Conservation (phyloP, 2,113 vertebrate genomes). For the Embiotoca jacksoni region DNA sequence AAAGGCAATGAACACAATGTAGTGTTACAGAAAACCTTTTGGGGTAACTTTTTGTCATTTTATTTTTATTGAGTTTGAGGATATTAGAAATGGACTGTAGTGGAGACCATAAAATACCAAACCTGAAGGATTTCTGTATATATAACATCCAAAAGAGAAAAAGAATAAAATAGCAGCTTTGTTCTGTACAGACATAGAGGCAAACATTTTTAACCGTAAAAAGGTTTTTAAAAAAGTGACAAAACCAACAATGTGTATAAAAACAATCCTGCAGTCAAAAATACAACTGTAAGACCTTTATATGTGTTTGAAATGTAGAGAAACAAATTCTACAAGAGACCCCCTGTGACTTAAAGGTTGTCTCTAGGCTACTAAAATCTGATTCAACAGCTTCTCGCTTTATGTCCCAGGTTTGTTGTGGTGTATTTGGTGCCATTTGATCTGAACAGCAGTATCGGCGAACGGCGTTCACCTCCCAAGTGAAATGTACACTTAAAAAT, state of each 20-base stretch:
- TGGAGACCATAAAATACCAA: conserved; percentile 87
- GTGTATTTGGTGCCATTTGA: conserved; percentile 53
- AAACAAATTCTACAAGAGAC: conserved; percentile 84
- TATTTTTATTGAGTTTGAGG: conserved; percentile 86
- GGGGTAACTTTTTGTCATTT: conserved; percentile 72
- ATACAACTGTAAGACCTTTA: conserved; percentile 93
- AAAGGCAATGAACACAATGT: conserved; percentile 91
- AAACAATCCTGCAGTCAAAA: conserved; percentile 92
- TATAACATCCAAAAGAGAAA: conserved; percentile 92
- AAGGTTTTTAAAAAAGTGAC: conserved; percentile 96
- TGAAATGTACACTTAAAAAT: conserved; percentile 51
- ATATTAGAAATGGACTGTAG: conserved; percentile 89
- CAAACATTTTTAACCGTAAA: conserved; percentile 96
- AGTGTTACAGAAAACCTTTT: conserved; percentile 86
- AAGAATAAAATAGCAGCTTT: conserved; percentile 99
- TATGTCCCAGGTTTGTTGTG: conserved; percentile 37
- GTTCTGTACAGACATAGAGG: conserved; percentile 98
- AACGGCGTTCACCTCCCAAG: conserved; percentile 50
- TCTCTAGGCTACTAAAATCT: conserved; percentile 56
- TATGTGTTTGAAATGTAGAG: conserved; percentile 86
- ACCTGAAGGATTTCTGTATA: conserved; percentile 90
- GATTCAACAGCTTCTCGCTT: conserved; percentile 59
- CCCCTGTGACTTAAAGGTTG: conserved; percentile 70
- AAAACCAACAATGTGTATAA: conserved; percentile 92
- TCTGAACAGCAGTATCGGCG: conserved; percentile 44